Base-by-base conservation (phyloP, 2,888 invertebrate species). In the Mythimna vitellina region DNA sequence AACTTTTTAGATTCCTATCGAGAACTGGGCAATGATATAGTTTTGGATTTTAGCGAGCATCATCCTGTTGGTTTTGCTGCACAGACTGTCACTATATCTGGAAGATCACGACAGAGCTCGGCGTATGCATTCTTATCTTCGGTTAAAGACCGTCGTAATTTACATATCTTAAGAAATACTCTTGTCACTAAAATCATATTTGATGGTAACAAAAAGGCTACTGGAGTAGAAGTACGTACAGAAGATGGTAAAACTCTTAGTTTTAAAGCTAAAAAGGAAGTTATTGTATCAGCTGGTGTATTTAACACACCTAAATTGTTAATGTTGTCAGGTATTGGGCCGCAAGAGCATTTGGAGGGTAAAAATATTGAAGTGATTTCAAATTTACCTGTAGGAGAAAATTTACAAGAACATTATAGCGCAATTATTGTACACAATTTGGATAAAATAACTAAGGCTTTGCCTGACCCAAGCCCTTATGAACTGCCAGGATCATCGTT, bases 101-200 rank as follows among this genome's bases (percentile, higher is more conserved):
- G 76, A 3, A 76, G 94, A 9, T 90, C 91, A 8, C 87, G 96
- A 25, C 94, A 95, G 63, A 94, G 94, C 80, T 92, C 94, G 0
- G 93, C 95, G 0, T 93, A 88, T 82, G 94, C 95, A 7, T 96
- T 86, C 74, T 63, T 91, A 49, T 78, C 82, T 46, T 79, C 84
- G 0, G 76, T 84, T 6, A 87, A 85, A 76, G 71, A 85, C 7
- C 83, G 90, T 17, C 57, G 65, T 20, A 91, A 91, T 65, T 73
- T 91, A 6, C 81, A 86, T 61, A 80, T 91, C 0, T 71, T 90
- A n/a, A 89, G 86, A 70, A 84, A 89, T 58, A 81, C 89, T 25
- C 65, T 82, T 6, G 91, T 80, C 0, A 86, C 82, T 7, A 88
- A 88, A 85, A 80, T 90, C 14, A 32, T 87, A 38, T 85, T 91